These are phyloP conservation scores for Nebria salina DNA, from an alignment of 2,888 invertebrate genomes.

Conservation along the genomic window DNA sequence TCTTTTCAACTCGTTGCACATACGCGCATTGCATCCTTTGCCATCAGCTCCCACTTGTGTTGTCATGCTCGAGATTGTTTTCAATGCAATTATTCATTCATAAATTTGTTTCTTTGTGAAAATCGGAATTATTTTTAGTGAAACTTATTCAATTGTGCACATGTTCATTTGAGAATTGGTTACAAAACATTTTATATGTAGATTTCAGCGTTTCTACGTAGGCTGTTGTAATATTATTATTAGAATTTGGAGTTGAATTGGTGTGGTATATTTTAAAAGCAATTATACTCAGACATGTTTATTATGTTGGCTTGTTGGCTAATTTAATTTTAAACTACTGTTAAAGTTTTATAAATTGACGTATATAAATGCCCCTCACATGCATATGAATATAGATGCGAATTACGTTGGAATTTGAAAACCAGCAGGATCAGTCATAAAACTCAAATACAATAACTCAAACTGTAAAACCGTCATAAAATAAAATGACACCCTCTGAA, in stretches of 20 bases:
- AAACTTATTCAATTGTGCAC: not conserved
- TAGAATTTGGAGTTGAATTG: not conserved
- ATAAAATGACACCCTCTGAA: not conserved
- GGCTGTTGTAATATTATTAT: not conserved
- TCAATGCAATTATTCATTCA: conserved; percentile 7
- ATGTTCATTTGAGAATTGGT: not conserved
- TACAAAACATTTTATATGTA: not conserved
- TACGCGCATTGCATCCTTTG: not conserved
- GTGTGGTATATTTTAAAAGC: not conserved
- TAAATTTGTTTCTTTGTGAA: not conserved
- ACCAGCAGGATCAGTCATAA: not conserved
- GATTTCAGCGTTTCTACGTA: not conserved
- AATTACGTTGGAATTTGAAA: too few species aligned
- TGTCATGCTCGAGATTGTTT: not conserved
- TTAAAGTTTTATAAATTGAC: not conserved
- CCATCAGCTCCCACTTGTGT: not conserved
- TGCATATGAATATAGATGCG: too few species aligned
- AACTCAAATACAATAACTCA: not conserved
- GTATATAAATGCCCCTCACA: too few species aligned
- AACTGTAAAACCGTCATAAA: not conserved
- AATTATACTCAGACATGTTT: not conserved
- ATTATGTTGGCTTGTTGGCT: not conserved
- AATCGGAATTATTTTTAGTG: conserved; percentile 3
- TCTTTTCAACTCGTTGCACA: not conserved
- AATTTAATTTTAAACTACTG: conserved; percentile 1